These are phyloP conservation scores for Dendrocincla tyrannina DNA, from an alignment of 2,797 vertebrate genomes.

Conservation along the genomic window DNA sequence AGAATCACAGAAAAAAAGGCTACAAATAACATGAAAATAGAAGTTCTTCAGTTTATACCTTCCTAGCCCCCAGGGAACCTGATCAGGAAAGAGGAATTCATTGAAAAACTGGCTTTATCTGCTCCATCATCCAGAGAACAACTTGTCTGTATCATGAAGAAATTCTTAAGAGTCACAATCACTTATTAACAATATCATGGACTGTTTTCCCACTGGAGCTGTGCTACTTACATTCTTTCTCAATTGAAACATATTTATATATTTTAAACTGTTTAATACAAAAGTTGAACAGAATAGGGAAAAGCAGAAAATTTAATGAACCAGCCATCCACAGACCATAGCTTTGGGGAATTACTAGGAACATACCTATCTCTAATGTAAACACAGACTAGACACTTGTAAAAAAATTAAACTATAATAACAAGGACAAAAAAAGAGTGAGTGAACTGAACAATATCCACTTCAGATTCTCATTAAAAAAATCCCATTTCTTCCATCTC, in stretches of 20 bases:
- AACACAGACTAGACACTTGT: not conserved
- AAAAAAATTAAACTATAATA: not conserved
- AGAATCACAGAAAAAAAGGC: not conserved
- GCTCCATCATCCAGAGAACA: not conserved
- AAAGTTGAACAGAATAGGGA: not conserved
- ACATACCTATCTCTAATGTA: not conserved
- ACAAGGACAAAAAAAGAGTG: not conserved
- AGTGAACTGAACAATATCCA: slow-evolving; percentile 21
- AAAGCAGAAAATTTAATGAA: not conserved
- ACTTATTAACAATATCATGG: not conserved
- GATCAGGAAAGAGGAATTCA: not conserved
- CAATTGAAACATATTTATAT: not conserved
- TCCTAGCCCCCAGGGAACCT: not conserved
- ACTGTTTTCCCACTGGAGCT: not conserved
- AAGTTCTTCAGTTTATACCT: not conserved
- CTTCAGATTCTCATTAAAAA: slow-evolving; percentile 26
- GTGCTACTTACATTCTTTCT: not conserved
- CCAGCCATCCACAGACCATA: not conserved
- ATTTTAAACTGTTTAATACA: not conserved
- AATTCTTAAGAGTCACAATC: not conserved
- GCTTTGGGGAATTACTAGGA: not conserved
- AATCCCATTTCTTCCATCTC: not conserved
- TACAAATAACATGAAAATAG: not conserved
- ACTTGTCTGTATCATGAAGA: not conserved
- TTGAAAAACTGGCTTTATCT: not conserved